Evolutionary conservation across 1,140 invertebrate genomes (phyloP).

Genomic region (Rhynchophorus ferrugineus): DNA sequence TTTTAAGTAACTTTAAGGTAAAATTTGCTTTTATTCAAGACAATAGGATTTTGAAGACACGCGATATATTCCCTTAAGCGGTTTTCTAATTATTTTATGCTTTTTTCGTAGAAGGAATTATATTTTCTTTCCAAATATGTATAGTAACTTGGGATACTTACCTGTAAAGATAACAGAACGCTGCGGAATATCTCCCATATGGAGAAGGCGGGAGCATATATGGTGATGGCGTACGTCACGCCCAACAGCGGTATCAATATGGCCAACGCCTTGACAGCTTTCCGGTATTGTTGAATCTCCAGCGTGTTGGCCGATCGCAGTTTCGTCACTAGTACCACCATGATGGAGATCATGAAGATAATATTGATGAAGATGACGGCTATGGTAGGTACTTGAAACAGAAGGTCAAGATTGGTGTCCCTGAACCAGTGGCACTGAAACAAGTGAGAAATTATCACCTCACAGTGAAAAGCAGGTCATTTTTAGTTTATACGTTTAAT

Average conservation of each 20-base stretch:
- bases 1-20: no score
- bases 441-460: constrained; percentile 13
- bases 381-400: constrained; percentile 67
- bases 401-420: constrained; percentile 68
- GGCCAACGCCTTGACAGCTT: constrained; percentile 80
- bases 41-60: no score
- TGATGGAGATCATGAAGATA: constrained; percentile 81
- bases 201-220: constrained; percentile 54
- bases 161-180: constrained; percentile 77
- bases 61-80: no score
- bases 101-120: no score
- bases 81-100: no score
- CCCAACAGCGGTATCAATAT: constrained; percentile 82
- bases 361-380: constrained; percentile 71
- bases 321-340: constrained; percentile 92
- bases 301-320: constrained; percentile 75
- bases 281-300: constrained; percentile 82
- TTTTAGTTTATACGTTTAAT: no score
- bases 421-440: constrained; percentile 28
- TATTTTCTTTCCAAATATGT: no score
- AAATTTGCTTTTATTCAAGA: no score
- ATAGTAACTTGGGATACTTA: no score
- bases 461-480: no score
- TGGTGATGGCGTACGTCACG: constrained; percentile 77
- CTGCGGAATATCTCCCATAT: constrained; percentile 63